A percentile compares a stretch with the other conserved stretches of the same genome.
Conservation (phyloP, 2,888 invertebrate genomes). For the Morpho deidamia region DNA sequence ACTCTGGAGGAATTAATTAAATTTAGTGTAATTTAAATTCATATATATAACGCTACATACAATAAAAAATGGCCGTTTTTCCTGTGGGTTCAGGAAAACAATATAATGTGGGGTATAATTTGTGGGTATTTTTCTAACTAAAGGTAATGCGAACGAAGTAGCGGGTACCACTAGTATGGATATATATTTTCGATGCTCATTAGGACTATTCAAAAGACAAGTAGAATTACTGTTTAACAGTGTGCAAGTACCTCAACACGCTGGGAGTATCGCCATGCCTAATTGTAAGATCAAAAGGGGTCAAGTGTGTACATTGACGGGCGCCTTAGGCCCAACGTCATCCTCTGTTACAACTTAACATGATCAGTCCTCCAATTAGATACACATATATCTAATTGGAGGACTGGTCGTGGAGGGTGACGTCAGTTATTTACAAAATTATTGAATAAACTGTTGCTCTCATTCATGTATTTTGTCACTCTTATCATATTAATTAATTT, state of each 20-base stretch:
- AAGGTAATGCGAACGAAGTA: too few species aligned
- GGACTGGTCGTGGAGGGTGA: slow-evolving; percentile 19
- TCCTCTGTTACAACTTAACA: slow-evolving; percentile 37
- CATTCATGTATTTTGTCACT: neutral
- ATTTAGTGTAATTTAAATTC: too few species aligned
- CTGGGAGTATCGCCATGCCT: slow-evolving; percentile 62
- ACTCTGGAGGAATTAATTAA: neutral
- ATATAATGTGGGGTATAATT: too few species aligned
- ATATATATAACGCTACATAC: too few species aligned
- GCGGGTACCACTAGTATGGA: too few species aligned
- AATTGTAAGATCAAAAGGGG: slow-evolving; percentile 78
- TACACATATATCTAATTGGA: too few species aligned
- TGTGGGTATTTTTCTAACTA: too few species aligned
- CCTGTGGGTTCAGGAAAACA: too few species aligned
- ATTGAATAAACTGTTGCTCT: slow-evolving; percentile 2
- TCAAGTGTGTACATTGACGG: slow-evolving; percentile 76
- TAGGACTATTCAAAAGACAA: neutral
- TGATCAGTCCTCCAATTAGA: slow-evolving; percentile 28
- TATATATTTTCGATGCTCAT: too few species aligned
- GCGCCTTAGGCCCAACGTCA: slow-evolving; percentile 73
- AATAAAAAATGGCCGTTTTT: too few species aligned
- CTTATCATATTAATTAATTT: neutral
- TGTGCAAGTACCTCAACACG: slow-evolving; percentile 18
- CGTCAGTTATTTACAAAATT: slow-evolving; percentile 15
- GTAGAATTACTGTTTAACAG: slow-evolving; percentile 1